These are phyloP conservation scores for Muscicapa striata DNA, from an alignment of 2,797 vertebrate genomes.

Conservation along the genomic window DNA sequence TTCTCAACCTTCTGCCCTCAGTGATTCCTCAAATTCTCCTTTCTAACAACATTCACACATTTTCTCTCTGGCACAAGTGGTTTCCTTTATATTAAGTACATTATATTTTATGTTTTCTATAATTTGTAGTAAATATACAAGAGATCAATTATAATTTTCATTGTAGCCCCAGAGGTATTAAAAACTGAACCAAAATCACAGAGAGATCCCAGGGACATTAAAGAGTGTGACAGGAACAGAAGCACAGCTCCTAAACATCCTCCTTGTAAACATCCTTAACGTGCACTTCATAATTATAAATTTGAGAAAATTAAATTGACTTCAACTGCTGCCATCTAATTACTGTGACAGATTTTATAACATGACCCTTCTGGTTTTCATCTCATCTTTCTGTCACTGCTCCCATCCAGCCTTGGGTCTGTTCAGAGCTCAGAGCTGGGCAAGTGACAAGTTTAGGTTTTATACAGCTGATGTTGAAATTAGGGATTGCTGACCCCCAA, in stretches of 20 bases:
- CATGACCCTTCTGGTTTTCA: neutral
- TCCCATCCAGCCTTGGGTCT: neutral
- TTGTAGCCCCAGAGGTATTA: neutral
- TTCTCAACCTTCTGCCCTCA: neutral
- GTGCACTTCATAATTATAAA: neutral
- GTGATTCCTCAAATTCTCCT: neutral
- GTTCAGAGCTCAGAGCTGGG: neutral
- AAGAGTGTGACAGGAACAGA: neutral
- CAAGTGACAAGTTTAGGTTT: neutral
- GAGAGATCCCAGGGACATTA: neutral
- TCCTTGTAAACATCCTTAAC: neutral
- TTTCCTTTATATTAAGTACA: neutral
- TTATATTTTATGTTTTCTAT: neutral
- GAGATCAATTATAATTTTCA: neutral
- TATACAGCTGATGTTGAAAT: neutral
- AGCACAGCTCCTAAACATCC: neutral
- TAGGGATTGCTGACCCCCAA: neutral
- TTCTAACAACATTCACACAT: neutral
- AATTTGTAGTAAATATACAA: neutral
- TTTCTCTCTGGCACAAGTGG: neutral
- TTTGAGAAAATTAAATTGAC: neutral
- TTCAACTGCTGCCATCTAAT: constrained; percentile 23
- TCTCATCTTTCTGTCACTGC: neutral
- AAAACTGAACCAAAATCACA: neutral
- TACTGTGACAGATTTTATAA: neutral